phyloP scores from a whole-genome alignment of 2,888 invertebrate genomes.

The Argynnis bischoffii region DNA sequence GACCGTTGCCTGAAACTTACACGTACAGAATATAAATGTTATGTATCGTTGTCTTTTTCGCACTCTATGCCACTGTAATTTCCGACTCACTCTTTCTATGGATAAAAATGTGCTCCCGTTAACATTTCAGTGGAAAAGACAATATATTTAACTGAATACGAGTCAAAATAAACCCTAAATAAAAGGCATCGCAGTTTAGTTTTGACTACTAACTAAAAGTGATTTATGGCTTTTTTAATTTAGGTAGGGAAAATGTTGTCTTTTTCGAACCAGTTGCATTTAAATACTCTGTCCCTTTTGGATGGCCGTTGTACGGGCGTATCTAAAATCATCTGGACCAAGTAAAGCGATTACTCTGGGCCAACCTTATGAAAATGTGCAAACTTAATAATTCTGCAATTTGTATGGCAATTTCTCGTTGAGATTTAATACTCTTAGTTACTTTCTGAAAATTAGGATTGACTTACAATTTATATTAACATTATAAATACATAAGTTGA shows the following conservation, averaged over 20 bases:
- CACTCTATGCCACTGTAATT: constrained; percentile 43
- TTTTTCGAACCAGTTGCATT: constrained; percentile 80
- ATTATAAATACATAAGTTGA: too few relatives aligned
- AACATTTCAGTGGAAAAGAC: constrained; percentile 75
- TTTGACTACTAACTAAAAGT: constrained; percentile 40
- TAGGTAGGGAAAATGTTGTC: constrained; percentile 71
- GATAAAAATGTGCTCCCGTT: constrained; percentile 80
- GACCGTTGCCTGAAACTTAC: constrained; percentile 83
- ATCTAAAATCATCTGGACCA: constrained; percentile 79
- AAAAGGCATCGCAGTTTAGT: constrained; percentile 46
- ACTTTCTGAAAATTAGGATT: constrained; percentile 32
- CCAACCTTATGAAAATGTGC: constrained; percentile 72
- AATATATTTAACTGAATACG: constrained; percentile 59
- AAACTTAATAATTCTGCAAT: constrained; percentile 69
- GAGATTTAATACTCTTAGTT: constrained; percentile 38
- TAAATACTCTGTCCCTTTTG: constrained; percentile 76
- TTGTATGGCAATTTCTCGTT: constrained; percentile 44
- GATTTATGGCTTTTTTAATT: constrained; percentile 56
- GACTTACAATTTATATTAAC: constrained; percentile 26
- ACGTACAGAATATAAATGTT: constrained; percentile 82
- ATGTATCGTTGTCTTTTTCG: constrained; percentile 60
- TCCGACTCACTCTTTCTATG: constrained; percentile 68
- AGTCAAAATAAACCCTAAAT: constrained; percentile 55
- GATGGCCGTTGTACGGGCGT: constrained; percentile 65
- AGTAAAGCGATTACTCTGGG: constrained; percentile 75